Evolutionary conservation across 2,888 invertebrate species (phyloP), one percentile per base, ranked within the genome.

Genomic region (Thera obeliscata): DNA sequence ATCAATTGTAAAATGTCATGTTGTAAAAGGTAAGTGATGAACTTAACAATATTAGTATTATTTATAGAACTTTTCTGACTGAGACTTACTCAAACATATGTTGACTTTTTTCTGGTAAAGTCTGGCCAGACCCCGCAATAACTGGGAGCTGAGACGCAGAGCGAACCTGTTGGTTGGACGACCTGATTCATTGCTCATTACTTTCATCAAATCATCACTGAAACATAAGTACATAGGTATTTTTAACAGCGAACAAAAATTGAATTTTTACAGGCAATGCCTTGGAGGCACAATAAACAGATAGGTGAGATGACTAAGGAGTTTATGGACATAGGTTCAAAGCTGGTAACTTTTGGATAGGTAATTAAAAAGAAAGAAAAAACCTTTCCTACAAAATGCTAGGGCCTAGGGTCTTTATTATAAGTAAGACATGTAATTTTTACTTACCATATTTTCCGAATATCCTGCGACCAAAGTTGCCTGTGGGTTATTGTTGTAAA

Each of bases 401-500:
- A n/a, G n/a, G n/a, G 22, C 1, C 22, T 9, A 9, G 9, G 43
- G 43, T 46, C 8, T 5, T 1, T 41, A 41, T 2, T 46, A 9
- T 46, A 9, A 0, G 5, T 4, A 38, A 43, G 43, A 22, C 22
- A 22, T 22, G 43, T 46, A 9, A 9, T 46, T 33, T 8, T 56
- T 65, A 6, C 63, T 78, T 83, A 91, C 93, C 93, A 90, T 78
- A 90, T 84, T 81, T 76, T 78, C 22, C 90, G 81, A 74, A 93
- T 83, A 81, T 93, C 90, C 72, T 89, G 88, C 1, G 90, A 86
- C 88, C 87, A 88, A 69, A 93, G 79, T 73, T 91, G 90, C 33
- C 86, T 81, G 12, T 86, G 87, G 41, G 87, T 86, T 76, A 91
- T 85, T 35, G 84, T 83, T 3, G 87, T 86, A 83, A 93, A 93